Base-by-base conservation (phyloP, 1,140 invertebrate genomes). In the Camponotus floridanus region DNA sequence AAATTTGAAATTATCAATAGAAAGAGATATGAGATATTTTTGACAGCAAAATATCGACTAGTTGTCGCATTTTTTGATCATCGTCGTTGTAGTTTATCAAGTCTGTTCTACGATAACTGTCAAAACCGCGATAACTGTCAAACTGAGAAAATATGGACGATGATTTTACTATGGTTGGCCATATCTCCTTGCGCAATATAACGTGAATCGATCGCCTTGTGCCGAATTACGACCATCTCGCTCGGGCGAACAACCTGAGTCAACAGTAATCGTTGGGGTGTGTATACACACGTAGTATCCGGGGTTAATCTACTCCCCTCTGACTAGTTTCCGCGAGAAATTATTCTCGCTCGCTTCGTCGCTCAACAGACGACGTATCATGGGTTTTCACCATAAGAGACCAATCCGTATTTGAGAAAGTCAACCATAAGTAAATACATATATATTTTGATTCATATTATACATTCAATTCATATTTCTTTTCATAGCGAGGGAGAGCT, bases 271-370 rank as follows among this genome's bases (percentile, higher is more conserved):
- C 8, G 21, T 42, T 18, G 13, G 42, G 55, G 76, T 15, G 61
- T 33, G 61, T 78, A 61, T 33, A 31, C 31, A 31, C 39, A 76
- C 57, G 18, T 31, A 21, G 76, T 65, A 26, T 39, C 59, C 26
- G 42, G 61, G 76, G 31, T 78, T 78, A 78, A 78, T 78, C 76
- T 78, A 78, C 15, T 39, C 57, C 61, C 36, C 26, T 45, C 74
- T 65, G 13, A 59, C 76, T 39, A 31, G 42, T 78, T 78, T 78
- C 76, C 76, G 76, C 76, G 59, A 78, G 59, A 65, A 78, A 65
- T 78, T 65, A 78, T 65, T 48, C 76, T 78, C 59, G 59, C 26
- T 64, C 74, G 36, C 65, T 78, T 78, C 36, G 76, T 48, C 36
- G 18, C 59, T 18, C 11, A 6, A 26, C 26, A 7, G 59, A 64